Base-by-base conservation (phyloP, 2,888 invertebrate species). In the Lepidonotus clava region DNA sequence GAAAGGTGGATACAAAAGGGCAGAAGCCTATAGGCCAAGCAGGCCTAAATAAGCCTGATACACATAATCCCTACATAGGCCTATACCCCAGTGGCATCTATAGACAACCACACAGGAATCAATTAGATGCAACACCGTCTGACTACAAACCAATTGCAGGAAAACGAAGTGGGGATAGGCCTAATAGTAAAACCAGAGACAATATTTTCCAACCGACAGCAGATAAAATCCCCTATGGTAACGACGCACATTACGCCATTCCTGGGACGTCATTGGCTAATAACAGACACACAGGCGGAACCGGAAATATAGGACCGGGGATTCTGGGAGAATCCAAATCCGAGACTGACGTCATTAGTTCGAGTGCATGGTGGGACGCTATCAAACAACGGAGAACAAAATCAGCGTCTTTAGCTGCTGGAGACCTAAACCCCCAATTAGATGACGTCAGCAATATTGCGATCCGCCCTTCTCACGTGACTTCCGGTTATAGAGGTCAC, bases 231-330 rank as follows among this genome's bases (percentile, higher is more conserved):
- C 21, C 36, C 6, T 71, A 71, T 38, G 71, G 71, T 2, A 38
- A 71, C 24, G 71, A 71, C 38, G 71, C 71, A 18, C 71, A 71
- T n/a, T 71, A 71, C 71, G 46, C 46, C n/a, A n/a, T n/a, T n/a
- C n/a, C n/a, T n/a, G n/a, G n/a, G 46, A 11, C 46, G 46, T 18
- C 46, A 46, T 18, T 46, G 46, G 46, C n/a, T n/a, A n/a, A 46
- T 8, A 8, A 46, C 46, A 46, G 8, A 24, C 18, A 32, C n/a
- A 66, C 66, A 32, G 66, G 66, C 32, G 66, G 66, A 66, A 66
- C 66, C 66, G 66, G 66, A 66, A 28, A 24, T 5, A n/a, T n/a
- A n/a, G 2, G 24, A 24, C n/a, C 66, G 32, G 66, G 66, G 32
- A 66, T 14, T 66, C 21, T n/a, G 34, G 38, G 14, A 6, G 61